A percentile compares a stretch with the other conserved stretches of the same genome.
These are phyloP conservation scores for Venustaconcha ellipsiformis DNA, from an alignment of 1,140 invertebrate species.

Conservation along the genomic window DNA sequence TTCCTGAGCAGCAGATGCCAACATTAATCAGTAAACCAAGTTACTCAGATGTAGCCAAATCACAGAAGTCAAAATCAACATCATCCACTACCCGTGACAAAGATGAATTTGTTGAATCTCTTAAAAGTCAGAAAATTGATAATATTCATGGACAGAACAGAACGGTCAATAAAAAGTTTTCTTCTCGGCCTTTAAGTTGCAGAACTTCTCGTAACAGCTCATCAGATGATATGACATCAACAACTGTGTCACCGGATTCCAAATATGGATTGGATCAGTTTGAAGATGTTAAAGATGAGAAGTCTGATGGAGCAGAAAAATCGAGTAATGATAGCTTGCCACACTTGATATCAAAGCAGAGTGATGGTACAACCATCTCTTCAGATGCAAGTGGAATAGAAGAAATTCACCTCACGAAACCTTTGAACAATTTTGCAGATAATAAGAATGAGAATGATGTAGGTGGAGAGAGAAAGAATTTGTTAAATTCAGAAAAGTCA, in stretches of 20 bases:
- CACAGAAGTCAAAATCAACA: conserved; percentile 14
- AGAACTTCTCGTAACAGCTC: conserved; percentile 21
- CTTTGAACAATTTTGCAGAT: conserved; percentile 15
- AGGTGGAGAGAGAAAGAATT: conserved; percentile 14
- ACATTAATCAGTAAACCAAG: conserved; percentile 17
- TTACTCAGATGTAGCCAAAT: conserved; percentile 31
- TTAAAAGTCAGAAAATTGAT: conserved; percentile 13
- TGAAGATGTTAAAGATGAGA: conserved; percentile 20
- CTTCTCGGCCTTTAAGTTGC: conserved; percentile 7
- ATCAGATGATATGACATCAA: conserved; percentile 22
- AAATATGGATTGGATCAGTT: conserved; percentile 36
- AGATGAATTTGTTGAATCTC: conserved; percentile 9
- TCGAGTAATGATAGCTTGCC: neutral
- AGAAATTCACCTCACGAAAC: conserved; percentile 44
- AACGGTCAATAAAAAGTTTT: conserved; percentile 24
- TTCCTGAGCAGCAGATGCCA: conserved; percentile 15
- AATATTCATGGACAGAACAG: conserved; percentile 14
- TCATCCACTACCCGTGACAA: conserved; percentile 8
- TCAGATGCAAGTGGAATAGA: conserved; percentile 49
- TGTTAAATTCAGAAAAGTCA: conserved; percentile 6
- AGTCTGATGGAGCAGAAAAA: conserved; percentile 12
- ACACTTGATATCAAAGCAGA: too few species aligned
- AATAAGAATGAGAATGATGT: conserved; percentile 32
- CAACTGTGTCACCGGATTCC: conserved; percentile 30
- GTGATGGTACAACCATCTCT: too few species aligned